These are phyloP conservation scores for Pygocentrus nattereri DNA, from an alignment of 2,797 vertebrate species.

Conservation along the genomic window DNA sequence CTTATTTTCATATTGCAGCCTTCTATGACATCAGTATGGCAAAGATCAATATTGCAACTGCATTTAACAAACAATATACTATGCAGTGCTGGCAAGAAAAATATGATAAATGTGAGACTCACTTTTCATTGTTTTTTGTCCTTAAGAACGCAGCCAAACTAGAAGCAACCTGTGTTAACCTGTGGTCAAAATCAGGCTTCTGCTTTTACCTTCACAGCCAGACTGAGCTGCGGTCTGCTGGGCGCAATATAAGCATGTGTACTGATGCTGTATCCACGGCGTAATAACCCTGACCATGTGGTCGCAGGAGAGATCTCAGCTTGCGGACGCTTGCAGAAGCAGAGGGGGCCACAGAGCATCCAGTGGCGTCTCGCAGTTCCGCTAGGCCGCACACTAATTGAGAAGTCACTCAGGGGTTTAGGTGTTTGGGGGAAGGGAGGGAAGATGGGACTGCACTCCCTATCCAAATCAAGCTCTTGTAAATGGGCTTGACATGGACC, in stretches of 20 bases:
- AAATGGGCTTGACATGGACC: slow-evolving; percentile 85
- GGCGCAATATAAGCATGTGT: slow-evolving; percentile 59
- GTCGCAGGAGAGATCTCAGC: slow-evolving; percentile 63
- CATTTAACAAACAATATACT: background rate
- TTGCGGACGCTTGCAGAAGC: slow-evolving; percentile 52
- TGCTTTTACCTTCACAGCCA: slow-evolving; percentile 45
- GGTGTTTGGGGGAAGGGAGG: slow-evolving; percentile 70
- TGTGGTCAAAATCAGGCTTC: slow-evolving; percentile 16
- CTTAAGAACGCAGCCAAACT: background rate
- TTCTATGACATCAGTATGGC: background rate
- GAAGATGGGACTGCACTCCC: slow-evolving; percentile 77
- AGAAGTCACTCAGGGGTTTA: slow-evolving; percentile 84
- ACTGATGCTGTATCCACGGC: slow-evolving; percentile 55
- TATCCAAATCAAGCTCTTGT: slow-evolving; percentile 83
- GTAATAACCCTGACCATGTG: slow-evolving; percentile 60
- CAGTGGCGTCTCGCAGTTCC: slow-evolving; percentile 78
- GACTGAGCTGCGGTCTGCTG: slow-evolving; percentile 46
- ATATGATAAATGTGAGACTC: background rate
- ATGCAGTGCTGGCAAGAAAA: background rate
- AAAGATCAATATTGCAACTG: background rate
- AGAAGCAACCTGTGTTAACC: slow-evolving; percentile 22
- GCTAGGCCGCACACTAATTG: slow-evolving; percentile 89
- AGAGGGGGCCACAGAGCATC: slow-evolving; percentile 49
- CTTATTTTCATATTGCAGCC: background rate
- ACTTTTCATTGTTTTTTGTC: too few relatives aligned